A percentile compares a stretch with the other conserved stretches of the same genome.
These are phyloP conservation scores for Apistogramma diplotaenia DNA, from an alignment of 2,113 vertebrate species.

Conservation along the genomic window DNA sequence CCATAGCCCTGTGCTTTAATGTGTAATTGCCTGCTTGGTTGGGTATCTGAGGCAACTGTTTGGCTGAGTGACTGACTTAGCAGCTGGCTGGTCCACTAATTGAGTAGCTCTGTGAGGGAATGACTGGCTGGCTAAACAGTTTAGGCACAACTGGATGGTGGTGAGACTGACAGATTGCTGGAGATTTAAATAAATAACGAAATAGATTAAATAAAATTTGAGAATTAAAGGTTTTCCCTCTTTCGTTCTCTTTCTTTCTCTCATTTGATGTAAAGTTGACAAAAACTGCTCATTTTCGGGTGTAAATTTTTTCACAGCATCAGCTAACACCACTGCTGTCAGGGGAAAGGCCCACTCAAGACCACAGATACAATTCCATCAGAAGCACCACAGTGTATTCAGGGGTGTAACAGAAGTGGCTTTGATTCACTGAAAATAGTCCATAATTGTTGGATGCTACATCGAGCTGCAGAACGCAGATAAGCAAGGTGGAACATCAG, in stretches of 20 bases:
- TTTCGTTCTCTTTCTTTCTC: neutral
- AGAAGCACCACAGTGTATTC: too few relatives aligned
- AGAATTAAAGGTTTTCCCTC: neutral
- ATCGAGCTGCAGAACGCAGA: too few relatives aligned
- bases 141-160: constrained; percentile 17
- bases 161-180: neutral
- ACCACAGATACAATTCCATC: too few relatives aligned
- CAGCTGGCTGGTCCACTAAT: constrained; percentile 58
- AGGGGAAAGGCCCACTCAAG: too few relatives aligned
- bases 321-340: too few relatives aligned
- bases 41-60: constrained; percentile 35
- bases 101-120: constrained; percentile 43
- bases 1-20: neutral
- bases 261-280: neutral
- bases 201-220: neutral
- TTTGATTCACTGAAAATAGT: too few relatives aligned
- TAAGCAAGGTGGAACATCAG: too few relatives aligned
- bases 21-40: constrained; percentile 56
- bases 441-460: too few relatives aligned
- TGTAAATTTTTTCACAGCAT: neutral
- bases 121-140: constrained; percentile 43
- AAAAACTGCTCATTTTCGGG: neutral
- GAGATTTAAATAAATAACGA: neutral
- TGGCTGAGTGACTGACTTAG: constrained; percentile 45
- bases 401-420: too few relatives aligned